Evolutionary conservation across 2,888 invertebrate genomes (phyloP).

Genomic region (Sussaba pulchella): DNA sequence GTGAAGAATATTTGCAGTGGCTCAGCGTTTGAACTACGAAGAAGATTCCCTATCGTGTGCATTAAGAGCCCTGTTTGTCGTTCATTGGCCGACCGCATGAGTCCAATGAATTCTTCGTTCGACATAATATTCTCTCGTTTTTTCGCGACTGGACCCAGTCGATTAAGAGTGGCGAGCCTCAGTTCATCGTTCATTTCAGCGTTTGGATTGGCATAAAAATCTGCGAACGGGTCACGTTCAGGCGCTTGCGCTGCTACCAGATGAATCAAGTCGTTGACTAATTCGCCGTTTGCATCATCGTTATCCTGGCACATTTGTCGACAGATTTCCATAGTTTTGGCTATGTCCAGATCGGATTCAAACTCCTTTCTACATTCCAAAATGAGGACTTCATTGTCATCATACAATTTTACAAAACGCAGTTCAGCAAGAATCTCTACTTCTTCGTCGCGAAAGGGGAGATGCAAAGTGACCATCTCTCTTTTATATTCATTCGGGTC

Average conservation of each 20-base stretch:
- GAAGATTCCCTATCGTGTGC: conserved; percentile 54
- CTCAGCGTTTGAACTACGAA: neutral
- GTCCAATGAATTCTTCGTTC: conserved; percentile 62
- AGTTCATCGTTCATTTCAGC: no score
- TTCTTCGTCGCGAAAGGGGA: conserved; percentile 79
- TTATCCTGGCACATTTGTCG: no score
- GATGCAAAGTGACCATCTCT: no score
- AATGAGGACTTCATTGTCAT: conserved; percentile 75
- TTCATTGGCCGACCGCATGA: conserved; percentile 68
- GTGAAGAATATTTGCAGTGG: conserved; percentile 71
- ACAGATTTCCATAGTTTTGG: no score
- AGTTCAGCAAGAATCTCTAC: conserved; percentile 78
- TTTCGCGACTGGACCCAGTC: no score
- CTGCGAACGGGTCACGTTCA: conserved; percentile 64
- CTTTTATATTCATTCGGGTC: conserved; percentile 73
- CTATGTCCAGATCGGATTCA: no score
- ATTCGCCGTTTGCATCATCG: conserved; percentile 37
- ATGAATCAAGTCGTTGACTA: neutral
- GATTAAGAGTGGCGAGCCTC: no score
- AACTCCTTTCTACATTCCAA: conserved; percentile 74
- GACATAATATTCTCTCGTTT: no score
- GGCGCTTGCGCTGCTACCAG: conserved; percentile 27
- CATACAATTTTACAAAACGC: conserved; percentile 75
- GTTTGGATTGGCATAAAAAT: conserved; percentile 63
- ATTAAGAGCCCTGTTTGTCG: conserved; percentile 67